Evolutionary conservation across 2,113 vertebrate genomes (phyloP), one percentile per base, ranked within the genome.

Genomic region (Zeus faber): DNA sequence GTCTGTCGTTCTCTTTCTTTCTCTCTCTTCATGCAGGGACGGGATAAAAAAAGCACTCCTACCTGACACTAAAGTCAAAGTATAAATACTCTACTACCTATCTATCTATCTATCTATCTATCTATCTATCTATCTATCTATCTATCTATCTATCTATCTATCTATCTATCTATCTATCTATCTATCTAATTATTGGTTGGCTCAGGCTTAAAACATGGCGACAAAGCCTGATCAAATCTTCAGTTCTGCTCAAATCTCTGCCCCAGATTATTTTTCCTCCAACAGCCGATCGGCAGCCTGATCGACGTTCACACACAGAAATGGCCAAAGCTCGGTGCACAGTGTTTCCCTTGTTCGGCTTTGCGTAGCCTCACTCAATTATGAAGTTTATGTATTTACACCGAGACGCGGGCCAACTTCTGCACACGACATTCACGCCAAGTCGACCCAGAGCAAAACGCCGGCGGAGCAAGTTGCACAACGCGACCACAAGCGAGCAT

Each of bases 281-380:
- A 33, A 33, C 31, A 33, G 5, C 31, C 6, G 31, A 0, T 33
- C 31, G n/a, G n/a, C n/a, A n/a, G n/a, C n/a, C n/a, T n/a, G 8
- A 33, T 33, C 31, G 31, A 33, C 6, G n/a, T n/a, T n/a, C n/a
- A n/a, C n/a, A n/a, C n/a, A n/a, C n/a, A n/a, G n/a, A n/a, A n/a
- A n/a, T 14, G 33, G 4, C 31, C 51, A 26, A 10, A 39, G 22
- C 22, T 45, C 39, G 18, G 33, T 45, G 70, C 57, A 70, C 81
- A 78, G 40, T 58, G 25, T 47, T 25, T 33, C 64, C 70, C 76
- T 78, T 82, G 74, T 80, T 50, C 47, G 43, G 61, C 70, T 73
- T 37, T 18, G 4, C 50, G 59, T 6, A 59, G 40, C 70, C 55
- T 29, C 61, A 54, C 66, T 66, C 45, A 70, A 66, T 79, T 65